Percentiles rank a stretch among this genome's conserved stretches.
These are phyloP conservation scores for Mormoops blainvillei DNA, from an alignment of 2,113 vertebrate genomes.

Conservation along the genomic window DNA sequence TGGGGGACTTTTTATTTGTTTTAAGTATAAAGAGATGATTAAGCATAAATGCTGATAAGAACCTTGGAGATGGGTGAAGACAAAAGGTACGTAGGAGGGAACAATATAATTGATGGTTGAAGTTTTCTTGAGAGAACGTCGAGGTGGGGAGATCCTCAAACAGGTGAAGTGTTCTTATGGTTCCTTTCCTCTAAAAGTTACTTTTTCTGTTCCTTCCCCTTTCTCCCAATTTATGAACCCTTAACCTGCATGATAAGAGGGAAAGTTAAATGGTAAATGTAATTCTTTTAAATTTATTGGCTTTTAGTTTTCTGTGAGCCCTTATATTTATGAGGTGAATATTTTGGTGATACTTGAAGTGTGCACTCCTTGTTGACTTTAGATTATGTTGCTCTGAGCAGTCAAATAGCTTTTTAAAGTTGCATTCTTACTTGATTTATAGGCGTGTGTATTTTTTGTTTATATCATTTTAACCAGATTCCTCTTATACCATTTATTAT, in stretches of 20 bases:
- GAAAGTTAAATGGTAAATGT: not conserved
- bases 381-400: not conserved
- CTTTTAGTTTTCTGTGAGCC: not conserved
- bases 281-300: slow-evolving; percentile 33
- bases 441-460: not conserved
- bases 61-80: not conserved
- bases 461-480: not conserved
- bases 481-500: not conserved
- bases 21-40: not conserved
- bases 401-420: not conserved
- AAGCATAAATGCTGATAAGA: not conserved
- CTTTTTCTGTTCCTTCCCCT: not conserved
- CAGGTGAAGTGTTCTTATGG: not conserved
- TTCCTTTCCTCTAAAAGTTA: not conserved
- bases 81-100: not conserved
- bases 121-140: not conserved
- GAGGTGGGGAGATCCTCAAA: not conserved
- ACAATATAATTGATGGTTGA: not conserved
- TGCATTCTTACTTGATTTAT: not conserved
- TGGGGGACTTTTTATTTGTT: not conserved
- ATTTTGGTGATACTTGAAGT: not conserved
- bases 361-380: not conserved
- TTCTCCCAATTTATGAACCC: not conserved
- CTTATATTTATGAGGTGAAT: not conserved
- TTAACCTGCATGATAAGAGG: not conserved